Base-by-base conservation (phyloP, 37 sponge, comb jelly and placozoan species). In the Chondrosia reniformis region DNA sequence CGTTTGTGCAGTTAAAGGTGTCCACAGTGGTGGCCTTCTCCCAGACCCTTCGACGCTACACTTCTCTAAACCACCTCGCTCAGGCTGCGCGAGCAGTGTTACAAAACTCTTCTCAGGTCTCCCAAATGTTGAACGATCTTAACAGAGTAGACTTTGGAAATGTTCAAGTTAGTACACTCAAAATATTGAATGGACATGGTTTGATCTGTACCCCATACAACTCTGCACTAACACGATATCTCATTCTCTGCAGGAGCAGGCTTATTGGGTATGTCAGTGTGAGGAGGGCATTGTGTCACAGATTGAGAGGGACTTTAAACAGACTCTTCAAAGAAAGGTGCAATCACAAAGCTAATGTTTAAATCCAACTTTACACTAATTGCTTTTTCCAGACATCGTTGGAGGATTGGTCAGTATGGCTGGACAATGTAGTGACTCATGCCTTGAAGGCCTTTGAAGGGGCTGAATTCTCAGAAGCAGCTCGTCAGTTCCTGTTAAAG, bases 231-330 rank as follows among this genome's bases (percentile, higher is more conserved):
- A n/a, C n/a, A n/a, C n/a, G n/a, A n/a, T n/a, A n/a, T n/a, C n/a
- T n/a, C n/a, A n/a, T n/a, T n/a, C n/a, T 24, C 19, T 81, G 30
- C 66, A 97, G 93, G 99, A 98, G 73, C 99, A 98, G 79, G 99
- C 99, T 2, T 88, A 94, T 0, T 98, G 99, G 99, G 96, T 98
- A 63, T 98, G 99, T 80, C 94, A 95, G 81, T 98, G 99, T 87
- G 88, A 92, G n/a, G 96, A 95, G 45, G 76, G 79, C 1, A 71
- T 93, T 36, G 92, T 95, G 3, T 74, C 83, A n/a, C 75, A 76
- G 24, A 65, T 98, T 22, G 94, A 98, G 77, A 80, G 86, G 55
- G 94, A 93, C 61, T 98, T 98, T 83, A 98, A 98, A 83, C 67
- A 52, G 7, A 91, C 99, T 9, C 83, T 98, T 19, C 95, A 97